These are phyloP conservation scores for Myzus persicae DNA, from an alignment of 1,140 invertebrate species.

Conservation along the genomic window DNA sequence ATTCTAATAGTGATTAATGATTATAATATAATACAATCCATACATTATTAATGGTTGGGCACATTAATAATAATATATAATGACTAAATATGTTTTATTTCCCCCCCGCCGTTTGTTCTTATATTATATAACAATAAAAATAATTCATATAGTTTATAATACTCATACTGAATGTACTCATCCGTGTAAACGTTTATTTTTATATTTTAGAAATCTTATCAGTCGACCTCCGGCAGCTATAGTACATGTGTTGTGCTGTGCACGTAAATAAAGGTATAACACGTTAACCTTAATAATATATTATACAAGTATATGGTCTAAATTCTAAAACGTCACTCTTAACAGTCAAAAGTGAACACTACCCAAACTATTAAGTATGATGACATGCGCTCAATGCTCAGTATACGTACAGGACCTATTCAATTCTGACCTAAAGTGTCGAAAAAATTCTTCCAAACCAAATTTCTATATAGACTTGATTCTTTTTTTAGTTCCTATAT, in stretches of 20 bases:
- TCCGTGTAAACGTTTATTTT: not conserved
- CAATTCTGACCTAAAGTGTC: no score
- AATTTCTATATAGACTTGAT: no score
- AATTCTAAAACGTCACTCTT: no score
- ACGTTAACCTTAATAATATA: no score
- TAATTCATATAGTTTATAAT: not conserved
- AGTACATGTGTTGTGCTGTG: not conserved
- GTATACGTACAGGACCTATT: no score
- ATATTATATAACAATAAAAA: not conserved
- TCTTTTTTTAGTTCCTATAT: not conserved
- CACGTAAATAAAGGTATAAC: not conserved
- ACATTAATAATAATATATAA: not conserved
- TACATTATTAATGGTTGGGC: not conserved
- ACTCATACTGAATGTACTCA: not conserved
- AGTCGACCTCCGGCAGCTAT: not conserved
- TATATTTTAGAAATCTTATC: not conserved
- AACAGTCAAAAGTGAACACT: no score
- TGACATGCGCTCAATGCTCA: no score
- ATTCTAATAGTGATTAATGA: not conserved
- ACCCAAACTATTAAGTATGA: no score
- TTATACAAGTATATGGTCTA: no score
- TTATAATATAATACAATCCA: not conserved
- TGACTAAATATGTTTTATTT: not conserved
- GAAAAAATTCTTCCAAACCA: no score
- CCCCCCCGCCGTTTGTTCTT: not conserved